phyloP scores from a whole-genome alignment of 1,140 invertebrate species.

The Drosophila arawakana region DNA sequence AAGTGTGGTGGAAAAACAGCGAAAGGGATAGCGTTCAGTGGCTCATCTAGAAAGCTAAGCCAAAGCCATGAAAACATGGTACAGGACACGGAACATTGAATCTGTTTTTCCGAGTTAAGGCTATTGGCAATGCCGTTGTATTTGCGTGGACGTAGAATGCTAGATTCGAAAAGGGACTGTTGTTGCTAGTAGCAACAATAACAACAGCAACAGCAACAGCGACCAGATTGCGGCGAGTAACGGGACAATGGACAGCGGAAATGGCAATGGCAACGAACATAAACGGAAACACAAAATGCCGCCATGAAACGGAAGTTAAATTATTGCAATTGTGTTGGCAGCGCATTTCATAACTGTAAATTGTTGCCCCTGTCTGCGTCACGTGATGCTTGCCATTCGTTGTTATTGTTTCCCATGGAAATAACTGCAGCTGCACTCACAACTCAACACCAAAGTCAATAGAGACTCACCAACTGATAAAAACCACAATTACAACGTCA shows the following conservation, averaged over 20 bases:
- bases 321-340: slow-evolving; percentile 76
- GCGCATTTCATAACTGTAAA: slow-evolving; percentile 75
- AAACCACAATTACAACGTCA: background rate
- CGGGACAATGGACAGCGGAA: slow-evolving; percentile 54
- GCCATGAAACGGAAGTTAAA: slow-evolving; percentile 79
- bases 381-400: background rate
- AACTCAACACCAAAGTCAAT: slow-evolving; percentile 16
- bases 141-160: slow-evolving; percentile 18
- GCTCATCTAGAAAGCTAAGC: slow-evolving; percentile 12
- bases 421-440: slow-evolving; percentile 12
- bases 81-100: slow-evolving; percentile 65
- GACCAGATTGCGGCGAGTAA: slow-evolving; percentile 60
- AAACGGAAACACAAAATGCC: slow-evolving; percentile 78
- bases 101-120: slow-evolving; percentile 47
- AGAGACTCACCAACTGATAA: background rate
- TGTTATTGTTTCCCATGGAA: slow-evolving; percentile 27
- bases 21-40: slow-evolving; percentile 32
- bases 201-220: slow-evolving; percentile 24
- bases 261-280: slow-evolving; percentile 54
- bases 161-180: slow-evolving; percentile 11
- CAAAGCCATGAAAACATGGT: slow-evolving; percentile 43
- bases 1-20: slow-evolving; percentile 26
- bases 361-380: slow-evolving; percentile 25
- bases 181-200: slow-evolving; percentile 18
- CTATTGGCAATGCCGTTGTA: slow-evolving; percentile 36